Evolutionary conservation across 2,113 vertebrate genomes (phyloP).

Genomic region (Rhea pennata): DNA sequence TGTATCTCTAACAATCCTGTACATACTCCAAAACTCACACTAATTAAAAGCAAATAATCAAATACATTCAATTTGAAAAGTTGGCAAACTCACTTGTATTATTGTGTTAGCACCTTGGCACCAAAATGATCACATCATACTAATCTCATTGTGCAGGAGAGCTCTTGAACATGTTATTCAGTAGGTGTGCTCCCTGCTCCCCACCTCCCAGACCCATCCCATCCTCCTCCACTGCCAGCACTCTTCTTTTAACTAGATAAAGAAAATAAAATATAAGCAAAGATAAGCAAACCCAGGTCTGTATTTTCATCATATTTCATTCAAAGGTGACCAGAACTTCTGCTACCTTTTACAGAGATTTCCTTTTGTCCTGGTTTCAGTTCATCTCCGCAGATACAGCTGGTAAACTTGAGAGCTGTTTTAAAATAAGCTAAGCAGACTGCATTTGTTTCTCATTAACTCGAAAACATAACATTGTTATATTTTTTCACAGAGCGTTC

Average conservation of each 20-base stretch:
- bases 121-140: conserved; percentile 76
- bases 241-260: conserved; percentile 22
- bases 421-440: conserved; percentile 23
- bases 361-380: background rate
- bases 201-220: background rate
- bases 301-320: background rate
- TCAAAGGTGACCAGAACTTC: background rate
- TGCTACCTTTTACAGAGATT: background rate
- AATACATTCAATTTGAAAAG: conserved; percentile 88
- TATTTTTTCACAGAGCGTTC: background rate
- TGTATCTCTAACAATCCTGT: conserved; percentile 85
- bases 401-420: background rate
- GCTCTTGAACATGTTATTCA: conserved; percentile 76
- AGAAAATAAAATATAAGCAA: background rate
- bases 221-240: background rate
- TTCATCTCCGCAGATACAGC: background rate
- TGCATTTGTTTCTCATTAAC: background rate
- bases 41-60: conserved; percentile 90
- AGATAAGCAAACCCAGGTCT: background rate
- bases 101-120: conserved; percentile 88
- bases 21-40: conserved; percentile 87
- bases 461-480: background rate
- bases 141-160: conserved; percentile 85
- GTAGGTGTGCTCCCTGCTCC: conserved; percentile 26
- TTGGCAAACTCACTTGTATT: conserved; percentile 84